Percentiles rank a stretch among this genome's conserved stretches.
These are phyloP conservation scores for Hipposideros larvatus DNA, from an alignment of 2,797 vertebrate species.

Conservation along the genomic window DNA sequence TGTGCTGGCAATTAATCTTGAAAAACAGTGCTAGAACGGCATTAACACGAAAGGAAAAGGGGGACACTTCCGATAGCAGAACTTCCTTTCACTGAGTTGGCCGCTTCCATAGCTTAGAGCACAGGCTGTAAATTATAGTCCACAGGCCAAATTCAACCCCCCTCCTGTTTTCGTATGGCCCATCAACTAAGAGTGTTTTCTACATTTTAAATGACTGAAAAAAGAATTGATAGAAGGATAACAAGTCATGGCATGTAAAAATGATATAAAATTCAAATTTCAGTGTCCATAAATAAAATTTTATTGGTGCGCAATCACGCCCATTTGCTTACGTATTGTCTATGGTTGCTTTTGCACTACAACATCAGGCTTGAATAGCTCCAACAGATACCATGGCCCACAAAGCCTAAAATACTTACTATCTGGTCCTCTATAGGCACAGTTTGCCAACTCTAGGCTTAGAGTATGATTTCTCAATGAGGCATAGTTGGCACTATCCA, in stretches of 20 bases:
- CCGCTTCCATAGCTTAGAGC: neutral
- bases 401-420: neutral
- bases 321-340: neutral
- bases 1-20: neutral
- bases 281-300: constrained; percentile 5
- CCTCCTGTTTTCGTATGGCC: neutral
- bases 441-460: neutral
- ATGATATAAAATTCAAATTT: constrained; percentile 56
- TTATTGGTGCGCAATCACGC: neutral
- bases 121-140: neutral
- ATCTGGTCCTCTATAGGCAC: neutral
- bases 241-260: neutral
- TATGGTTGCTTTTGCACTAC: neutral
- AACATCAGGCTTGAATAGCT: neutral
- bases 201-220: neutral
- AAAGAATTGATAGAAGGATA: neutral
- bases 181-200: neutral
- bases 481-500: neutral
- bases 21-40: constrained; percentile 7
- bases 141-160: neutral
- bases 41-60: neutral
- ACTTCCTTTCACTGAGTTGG: neutral
- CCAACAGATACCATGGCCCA: neutral
- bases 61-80: neutral
- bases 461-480: neutral